Percentiles rank a stretch among this genome's conserved stretches.
phyloP scores from a whole-genome alignment of 1,140 invertebrate genomes.

The Sesamia nonagrioides region DNA sequence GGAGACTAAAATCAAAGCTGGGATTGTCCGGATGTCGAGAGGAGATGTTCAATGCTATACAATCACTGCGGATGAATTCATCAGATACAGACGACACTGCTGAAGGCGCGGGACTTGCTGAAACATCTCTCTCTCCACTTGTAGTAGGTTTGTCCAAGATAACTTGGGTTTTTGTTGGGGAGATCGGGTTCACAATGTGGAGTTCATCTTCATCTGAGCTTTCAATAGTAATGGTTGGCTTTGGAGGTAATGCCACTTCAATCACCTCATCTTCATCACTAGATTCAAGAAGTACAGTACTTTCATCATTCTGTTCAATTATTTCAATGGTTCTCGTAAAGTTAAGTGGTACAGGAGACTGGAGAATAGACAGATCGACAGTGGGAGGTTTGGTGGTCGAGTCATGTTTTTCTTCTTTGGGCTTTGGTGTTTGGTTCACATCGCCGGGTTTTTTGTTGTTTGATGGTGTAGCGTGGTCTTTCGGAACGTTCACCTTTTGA shows the following conservation, averaged over 20 bases:
- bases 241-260: constrained; percentile 79
- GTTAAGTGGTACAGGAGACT: constrained; percentile 70
- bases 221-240: constrained; percentile 84
- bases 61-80: constrained; percentile 85
- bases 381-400: constrained; percentile 43
- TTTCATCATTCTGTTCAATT: constrained; percentile 70
- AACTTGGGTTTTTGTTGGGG: constrained; percentile 49
- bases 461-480: constrained; percentile 52
- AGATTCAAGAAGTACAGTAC: constrained; percentile 70
- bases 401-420: constrained; percentile 63
- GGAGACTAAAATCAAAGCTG: constrained; percentile 84
- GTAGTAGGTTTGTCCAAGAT: constrained; percentile 52
- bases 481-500: constrained; percentile 69
- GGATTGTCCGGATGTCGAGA: constrained; percentile 73
- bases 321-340: constrained; percentile 76
- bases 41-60: constrained; percentile 84
- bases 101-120: constrained; percentile 83
- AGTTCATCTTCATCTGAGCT: constrained; percentile 86
- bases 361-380: constrained; percentile 71
- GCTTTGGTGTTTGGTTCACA: constrained; percentile 56
- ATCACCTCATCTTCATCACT: constrained; percentile 86
- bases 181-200: constrained; percentile 45
- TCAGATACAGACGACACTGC: constrained; percentile 85
- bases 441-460: constrained; percentile 51
- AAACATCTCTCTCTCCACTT: constrained; percentile 66